Evolutionary conservation across 2,888 invertebrate genomes (phyloP).

Genomic region (Andrena minutula): DNA sequence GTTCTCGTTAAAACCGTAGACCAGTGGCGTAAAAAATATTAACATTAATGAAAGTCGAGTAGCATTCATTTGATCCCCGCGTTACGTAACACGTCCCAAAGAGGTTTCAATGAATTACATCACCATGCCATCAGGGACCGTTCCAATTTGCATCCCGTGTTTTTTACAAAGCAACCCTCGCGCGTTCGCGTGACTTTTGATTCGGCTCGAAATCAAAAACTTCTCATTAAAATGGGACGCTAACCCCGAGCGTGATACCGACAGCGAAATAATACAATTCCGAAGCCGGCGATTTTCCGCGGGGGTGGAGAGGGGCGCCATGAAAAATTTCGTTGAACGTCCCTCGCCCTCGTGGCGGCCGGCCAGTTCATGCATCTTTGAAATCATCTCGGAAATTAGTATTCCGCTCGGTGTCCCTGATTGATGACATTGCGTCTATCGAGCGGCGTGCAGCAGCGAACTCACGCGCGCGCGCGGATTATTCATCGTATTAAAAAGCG

Average conservation of each 20-base stretch:
- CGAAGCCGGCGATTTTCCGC: not conserved
- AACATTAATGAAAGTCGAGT: not conserved
- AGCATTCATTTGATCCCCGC: not conserved
- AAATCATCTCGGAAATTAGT: slow-evolving; percentile 61
- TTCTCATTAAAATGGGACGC: not conserved
- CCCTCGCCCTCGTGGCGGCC: not conserved
- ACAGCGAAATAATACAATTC: not conserved
- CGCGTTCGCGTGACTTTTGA: not conserved
- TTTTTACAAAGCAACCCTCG: not conserved
- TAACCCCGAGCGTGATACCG: not conserved
- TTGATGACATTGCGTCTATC: slow-evolving; percentile 68
- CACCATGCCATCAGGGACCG: not conserved
- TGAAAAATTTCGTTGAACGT: slow-evolving; percentile 22
- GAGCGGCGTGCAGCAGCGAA: slow-evolving; percentile 47
- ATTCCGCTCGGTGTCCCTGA: slow-evolving; percentile 62
- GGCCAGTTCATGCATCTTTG: slow-evolving; percentile 35
- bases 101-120: not conserved
- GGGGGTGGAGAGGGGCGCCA: not conserved
- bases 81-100: slow-evolving; percentile 6
- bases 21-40: not conserved
- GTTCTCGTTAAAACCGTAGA: not conserved
- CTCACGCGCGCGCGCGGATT: slow-evolving; percentile 48
- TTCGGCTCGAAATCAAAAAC: not conserved
- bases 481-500: slow-evolving; percentile 74
- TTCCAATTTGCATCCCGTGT: not conserved